Percentiles rank a stretch among this genome's conserved stretches.
Evolutionary conservation across 2,888 invertebrate genomes (phyloP).

Genomic region (Dynastes hyllus): DNA sequence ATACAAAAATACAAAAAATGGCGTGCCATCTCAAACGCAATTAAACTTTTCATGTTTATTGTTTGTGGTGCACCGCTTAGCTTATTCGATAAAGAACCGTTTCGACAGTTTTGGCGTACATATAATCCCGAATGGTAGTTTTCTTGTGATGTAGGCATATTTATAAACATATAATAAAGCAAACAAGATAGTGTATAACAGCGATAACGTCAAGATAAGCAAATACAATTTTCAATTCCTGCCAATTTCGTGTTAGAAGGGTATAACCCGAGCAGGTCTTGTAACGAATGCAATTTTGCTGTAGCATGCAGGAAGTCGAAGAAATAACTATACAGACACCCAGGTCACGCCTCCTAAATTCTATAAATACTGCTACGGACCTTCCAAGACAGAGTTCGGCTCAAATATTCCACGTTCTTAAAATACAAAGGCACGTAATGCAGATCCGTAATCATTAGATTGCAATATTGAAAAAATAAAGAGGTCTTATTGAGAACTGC

Average conservation of each 20-base stretch:
- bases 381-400: neutral
- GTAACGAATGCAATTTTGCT: constrained; percentile 13
- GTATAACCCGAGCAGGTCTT: neutral
- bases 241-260: neutral
- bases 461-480: neutral
- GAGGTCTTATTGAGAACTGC: neutral
- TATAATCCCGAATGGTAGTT: too few relatives aligned
- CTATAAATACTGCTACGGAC: constrained; percentile 28
- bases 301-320: constrained; percentile 16
- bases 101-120: too few relatives aligned
- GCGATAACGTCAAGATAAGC: neutral
- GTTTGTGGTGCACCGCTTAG: too few relatives aligned
- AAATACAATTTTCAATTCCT: constrained; percentile 2
- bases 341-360: constrained; percentile 20
- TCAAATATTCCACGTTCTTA: neutral
- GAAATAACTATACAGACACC: constrained; percentile 8
- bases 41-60: too few relatives aligned
- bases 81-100: too few relatives aligned
- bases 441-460: neutral
- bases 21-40: too few relatives aligned
- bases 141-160: too few relatives aligned
- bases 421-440: neutral
- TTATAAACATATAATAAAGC: too few relatives aligned
- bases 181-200: neutral
- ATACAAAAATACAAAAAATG: too few relatives aligned